Evolutionary conservation across 2,113 vertebrate species (phyloP), one percentile per base, ranked within the genome.

Genomic region (Hemiprocne comata): DNA sequence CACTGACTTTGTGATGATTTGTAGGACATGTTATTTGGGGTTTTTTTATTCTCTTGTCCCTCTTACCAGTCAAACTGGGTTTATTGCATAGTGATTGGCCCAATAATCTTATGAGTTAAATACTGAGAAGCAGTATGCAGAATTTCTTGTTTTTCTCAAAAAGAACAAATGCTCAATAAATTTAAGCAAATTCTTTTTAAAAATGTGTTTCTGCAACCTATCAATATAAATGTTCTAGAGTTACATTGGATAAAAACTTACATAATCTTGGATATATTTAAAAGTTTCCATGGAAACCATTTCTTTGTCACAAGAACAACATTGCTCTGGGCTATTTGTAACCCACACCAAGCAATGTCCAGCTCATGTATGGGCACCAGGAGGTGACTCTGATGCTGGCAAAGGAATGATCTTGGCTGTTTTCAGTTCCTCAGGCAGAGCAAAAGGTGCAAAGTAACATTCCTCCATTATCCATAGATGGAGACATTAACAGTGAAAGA

Each of bases 241-340:
- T 86, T 96, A 75, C 67, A 87, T 31, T 94, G 73, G 83, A 81
- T 92, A 61, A 64, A 96, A 93, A 93, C 94, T 97, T 97, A 95
- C 70, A 95, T 94, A 96, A 94, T 96, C 91, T 78, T 91, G 66
- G 44, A 81, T 95, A 93, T 93, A 94, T 94, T 93, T 97, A 90
- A 94, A 93, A 95, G 95, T 96, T 93, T 94, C 94, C 88, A 95
- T 93, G 92, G 94, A 92, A 96, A 96, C 94, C 65, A n/a, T 86
- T 84, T 94, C 79, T 96, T 94, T 96, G 93, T 95, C 92, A 95
- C 96, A 94, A 90, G 70, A 92, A 84, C 83, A 93, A 92, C 93
- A 89, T 82, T 89, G 57, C 95, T 94, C 17, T 58, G 44, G 73
- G 76, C 58, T 95, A 42, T 93, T 93, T 89, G 92, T 26, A 90